Base-by-base conservation (phyloP, 2,888 invertebrate genomes). In the Synanthedon tipuliformis region DNA sequence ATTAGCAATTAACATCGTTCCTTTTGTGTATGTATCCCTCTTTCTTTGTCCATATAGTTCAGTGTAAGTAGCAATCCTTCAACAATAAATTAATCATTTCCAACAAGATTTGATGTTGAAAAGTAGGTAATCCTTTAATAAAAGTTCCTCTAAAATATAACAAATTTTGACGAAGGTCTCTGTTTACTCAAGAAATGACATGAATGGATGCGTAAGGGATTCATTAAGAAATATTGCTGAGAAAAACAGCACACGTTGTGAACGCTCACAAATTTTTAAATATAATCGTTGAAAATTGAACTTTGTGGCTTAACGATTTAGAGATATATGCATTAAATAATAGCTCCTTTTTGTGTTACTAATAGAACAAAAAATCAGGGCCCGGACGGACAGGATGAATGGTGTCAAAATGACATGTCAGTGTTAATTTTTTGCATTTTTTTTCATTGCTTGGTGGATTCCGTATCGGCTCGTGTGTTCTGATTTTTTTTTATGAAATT, bases 371-470 rank as follows among this genome's bases (percentile, higher is more conserved):
- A 71, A 71, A 70, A 65, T 54, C 55, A 15, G n/a, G 45, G 72
- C 71, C 76, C 77, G 75, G 75, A 71, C 77, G 74, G 73, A 66
- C 73, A 72, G 79, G 64, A 79, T 83, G 84, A 83, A 84, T 85
- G 83, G 81, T 84, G 84, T 84, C 85, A 85, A 81, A 78, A 78
- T 83, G 84, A 84, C 83, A 78, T 76, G 81, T 71, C 75, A 77
- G 71, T 77, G 78, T 69, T 59, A 59, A 67, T 76, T 83, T 82
- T 84, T 82, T 78, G 80, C 76, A 64, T 63, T 60, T 68, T 72
- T 71, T 71, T 66, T 69, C 66, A 72, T 71, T 34, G 34, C 34
- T 45, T 15, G 45, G 13, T 45, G 45, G 45, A n/a, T 13, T 71
- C 67, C 57, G 52, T 54, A 54, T 52, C 52, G 50, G 41, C 41